Evolutionary conservation across 2,888 invertebrate species (phyloP).

Genomic region (Globia sparganii): DNA sequence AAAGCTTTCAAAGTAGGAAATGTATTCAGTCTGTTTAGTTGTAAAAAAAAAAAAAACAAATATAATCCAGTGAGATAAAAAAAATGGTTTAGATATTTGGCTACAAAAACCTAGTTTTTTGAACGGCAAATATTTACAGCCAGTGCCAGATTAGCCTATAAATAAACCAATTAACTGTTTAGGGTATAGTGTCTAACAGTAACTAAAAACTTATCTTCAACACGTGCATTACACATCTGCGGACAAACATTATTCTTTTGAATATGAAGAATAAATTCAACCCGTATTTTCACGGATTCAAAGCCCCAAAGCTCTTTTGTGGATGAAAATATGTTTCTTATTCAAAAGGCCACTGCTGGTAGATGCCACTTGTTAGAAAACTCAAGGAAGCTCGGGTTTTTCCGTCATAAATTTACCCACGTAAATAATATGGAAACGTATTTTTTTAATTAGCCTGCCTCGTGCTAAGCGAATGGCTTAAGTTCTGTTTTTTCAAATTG

Average conservation of each 20-base stretch:
- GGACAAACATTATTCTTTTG: constrained; percentile 42
- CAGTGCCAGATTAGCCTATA: neutral
- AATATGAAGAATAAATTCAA: constrained; percentile 43
- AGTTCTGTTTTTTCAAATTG: constrained; percentile 10
- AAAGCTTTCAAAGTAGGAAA: neutral
- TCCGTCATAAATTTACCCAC: constrained; percentile 32
- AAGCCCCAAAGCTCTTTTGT: constrained; percentile 52
- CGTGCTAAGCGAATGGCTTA: constrained; percentile 6
- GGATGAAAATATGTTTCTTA: constrained; percentile 54
- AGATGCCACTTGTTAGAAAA: constrained; percentile 41
- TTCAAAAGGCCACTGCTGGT: constrained; percentile 37
- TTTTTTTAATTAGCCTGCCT: constrained; percentile 21
- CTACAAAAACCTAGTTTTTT: neutral
- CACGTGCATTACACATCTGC: constrained; percentile 17
- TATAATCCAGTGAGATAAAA: neutral
- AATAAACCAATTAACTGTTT: neutral
- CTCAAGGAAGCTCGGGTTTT: constrained; percentile 17
- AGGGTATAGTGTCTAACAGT: neutral
- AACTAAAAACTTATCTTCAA: constrained; percentile 6
- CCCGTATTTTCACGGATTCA: constrained; percentile 45
- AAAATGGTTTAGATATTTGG: neutral
- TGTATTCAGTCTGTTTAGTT: neutral
- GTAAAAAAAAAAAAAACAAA: neutral
- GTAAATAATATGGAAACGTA: constrained; percentile 13
- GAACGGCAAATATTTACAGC: too few species aligned